phyloP scores from a whole-genome alignment of 2,797 vertebrate genomes.

The Tenualosa ilisha region DNA sequence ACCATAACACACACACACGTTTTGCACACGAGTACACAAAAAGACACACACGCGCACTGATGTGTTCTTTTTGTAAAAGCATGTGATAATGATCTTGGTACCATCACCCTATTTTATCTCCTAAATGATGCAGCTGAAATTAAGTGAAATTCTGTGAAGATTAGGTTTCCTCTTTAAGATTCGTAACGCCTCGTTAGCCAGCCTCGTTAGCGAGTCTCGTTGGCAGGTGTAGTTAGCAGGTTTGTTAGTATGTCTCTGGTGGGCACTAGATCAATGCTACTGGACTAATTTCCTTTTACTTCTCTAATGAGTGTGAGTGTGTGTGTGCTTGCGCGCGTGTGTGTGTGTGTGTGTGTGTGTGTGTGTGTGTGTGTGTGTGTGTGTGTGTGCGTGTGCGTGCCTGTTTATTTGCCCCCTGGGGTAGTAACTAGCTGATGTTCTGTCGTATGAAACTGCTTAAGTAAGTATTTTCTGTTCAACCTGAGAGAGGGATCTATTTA shows the following conservation, averaged over 20 bases:
- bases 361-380: neutral
- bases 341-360: neutral
- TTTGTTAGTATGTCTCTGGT: neutral
- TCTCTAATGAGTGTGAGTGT: neutral
- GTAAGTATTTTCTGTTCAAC: too few species aligned
- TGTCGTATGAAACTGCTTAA: too few species aligned
- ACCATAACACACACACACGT: too few species aligned
- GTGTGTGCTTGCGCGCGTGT: neutral
- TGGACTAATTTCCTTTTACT: neutral
- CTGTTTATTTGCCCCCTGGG: neutral
- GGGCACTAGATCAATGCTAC: neutral
- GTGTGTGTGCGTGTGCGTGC: neutral
- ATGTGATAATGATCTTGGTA: neutral
- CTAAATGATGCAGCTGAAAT: neutral
- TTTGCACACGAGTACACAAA: too few species aligned
- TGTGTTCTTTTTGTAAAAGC: too few species aligned
- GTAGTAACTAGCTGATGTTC: neutral
- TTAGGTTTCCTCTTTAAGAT: neutral
- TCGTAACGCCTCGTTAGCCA: neutral
- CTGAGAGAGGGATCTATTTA: slow-evolving; percentile 39
- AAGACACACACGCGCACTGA: neutral
- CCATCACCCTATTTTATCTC: neutral
- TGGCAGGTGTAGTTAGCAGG: neutral
- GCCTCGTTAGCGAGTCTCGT: neutral
- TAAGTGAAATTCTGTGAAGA: neutral